A percentile compares a stretch with the other conserved stretches of the same genome.
Conservation (phyloP, 2,888 invertebrate genomes). For the Platerodrilus igneus region DNA sequence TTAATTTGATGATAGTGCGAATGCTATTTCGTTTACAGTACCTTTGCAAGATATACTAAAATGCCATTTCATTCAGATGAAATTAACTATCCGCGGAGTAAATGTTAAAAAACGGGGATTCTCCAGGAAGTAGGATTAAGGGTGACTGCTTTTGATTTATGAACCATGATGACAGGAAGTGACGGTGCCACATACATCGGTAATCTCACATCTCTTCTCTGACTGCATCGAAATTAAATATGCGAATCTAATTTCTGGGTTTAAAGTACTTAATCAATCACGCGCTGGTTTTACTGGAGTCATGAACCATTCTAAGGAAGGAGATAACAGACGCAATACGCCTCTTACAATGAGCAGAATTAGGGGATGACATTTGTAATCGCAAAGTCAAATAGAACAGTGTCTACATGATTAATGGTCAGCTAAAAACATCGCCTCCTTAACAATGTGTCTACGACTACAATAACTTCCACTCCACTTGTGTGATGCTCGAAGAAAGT, state of each 20-base stretch:
- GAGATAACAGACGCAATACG: constrained; percentile 29
- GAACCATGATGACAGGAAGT: constrained; percentile 41
- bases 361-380: constrained; percentile 44
- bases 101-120: constrained; percentile 39
- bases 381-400: constrained; percentile 42
- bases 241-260: constrained; percentile 47
- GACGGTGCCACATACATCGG: constrained; percentile 36
- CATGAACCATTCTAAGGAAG: constrained; percentile 29
- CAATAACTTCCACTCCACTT: constrained; percentile 39
- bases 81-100: constrained; percentile 42
- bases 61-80: constrained; percentile 45
- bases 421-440: constrained; percentile 38
- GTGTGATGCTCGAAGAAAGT: constrained; percentile 30
- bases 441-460: constrained; percentile 39
- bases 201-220: constrained; percentile 34
- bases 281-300: constrained; percentile 31
- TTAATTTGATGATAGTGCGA: no score
- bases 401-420: constrained; percentile 43
- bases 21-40: no score
- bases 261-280: constrained; percentile 48
- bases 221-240: constrained; percentile 44
- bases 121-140: constrained; percentile 43
- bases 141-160: constrained; percentile 49
- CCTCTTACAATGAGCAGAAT: constrained; percentile 37
- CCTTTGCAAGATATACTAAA: no score